Conservation (phyloP, 2,113 vertebrate species). For the Prunella himalayana region DNA sequence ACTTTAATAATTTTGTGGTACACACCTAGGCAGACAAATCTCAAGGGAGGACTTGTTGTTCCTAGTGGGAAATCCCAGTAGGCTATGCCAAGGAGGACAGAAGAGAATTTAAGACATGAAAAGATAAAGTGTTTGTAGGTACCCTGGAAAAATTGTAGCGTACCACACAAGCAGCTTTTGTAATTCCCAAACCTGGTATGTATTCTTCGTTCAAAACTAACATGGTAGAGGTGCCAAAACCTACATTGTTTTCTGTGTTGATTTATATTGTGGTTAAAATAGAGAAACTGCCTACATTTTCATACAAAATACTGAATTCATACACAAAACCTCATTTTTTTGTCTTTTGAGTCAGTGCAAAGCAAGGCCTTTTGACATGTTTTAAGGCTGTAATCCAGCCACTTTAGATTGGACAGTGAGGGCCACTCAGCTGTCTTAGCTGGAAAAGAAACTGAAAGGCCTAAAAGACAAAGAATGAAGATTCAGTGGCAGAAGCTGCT, state of each 20-base stretch:
- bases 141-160: constrained; percentile 42
- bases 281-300: constrained; percentile 33
- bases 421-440: neutral
- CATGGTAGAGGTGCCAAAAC: constrained; percentile 62
- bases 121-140: constrained; percentile 19
- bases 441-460: neutral
- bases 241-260: constrained; percentile 70
- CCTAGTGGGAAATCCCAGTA: constrained; percentile 14
- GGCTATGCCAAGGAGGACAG: neutral
- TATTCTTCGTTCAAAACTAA: constrained; percentile 68
- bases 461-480: neutral
- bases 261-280: constrained; percentile 71
- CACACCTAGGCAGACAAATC: neutral
- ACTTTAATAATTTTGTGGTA: neutral
- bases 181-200: constrained; percentile 66
- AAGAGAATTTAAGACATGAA: constrained; percentile 18
- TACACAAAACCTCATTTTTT: neutral
- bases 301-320: constrained; percentile 33
- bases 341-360: neutral
- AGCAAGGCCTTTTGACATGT: neutral
- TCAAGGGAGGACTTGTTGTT: neutral
- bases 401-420: neutral
- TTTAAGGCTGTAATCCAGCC: neutral
- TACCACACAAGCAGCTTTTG: constrained; percentile 73
- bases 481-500: neutral